These are phyloP conservation scores for Poecilia wingei DNA, from an alignment of 2,797 vertebrate genomes.

Conservation along the genomic window DNA sequence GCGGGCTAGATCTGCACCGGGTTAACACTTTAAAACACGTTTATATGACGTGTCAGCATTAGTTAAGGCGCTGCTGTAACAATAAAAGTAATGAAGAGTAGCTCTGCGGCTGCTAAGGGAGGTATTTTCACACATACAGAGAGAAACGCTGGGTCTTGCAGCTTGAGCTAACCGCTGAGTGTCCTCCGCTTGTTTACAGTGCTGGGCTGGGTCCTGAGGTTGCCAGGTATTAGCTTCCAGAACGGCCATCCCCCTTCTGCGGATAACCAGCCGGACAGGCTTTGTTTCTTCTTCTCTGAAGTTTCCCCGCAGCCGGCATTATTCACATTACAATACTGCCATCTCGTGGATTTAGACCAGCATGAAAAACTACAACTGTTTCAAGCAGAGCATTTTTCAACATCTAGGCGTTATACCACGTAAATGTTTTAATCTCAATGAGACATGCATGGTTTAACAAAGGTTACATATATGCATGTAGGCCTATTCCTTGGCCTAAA, in stretches of 20 bases:
- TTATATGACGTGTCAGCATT: neutral
- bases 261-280: neutral
- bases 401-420: neutral
- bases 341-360: neutral
- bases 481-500: neutral
- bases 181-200: conserved; percentile 51
- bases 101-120: neutral
- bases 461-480: too few relatives aligned
- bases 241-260: conserved; percentile 23
- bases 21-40: conserved; percentile 28
- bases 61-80: rapidly evolving
- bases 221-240: conserved; percentile 53
- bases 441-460: neutral
- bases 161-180: conserved; percentile 25
- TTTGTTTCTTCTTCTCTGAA: conserved; percentile 2
- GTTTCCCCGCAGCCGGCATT: neutral
- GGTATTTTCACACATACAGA: conserved; percentile 32
- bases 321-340: conserved; percentile 1
- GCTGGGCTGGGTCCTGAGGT: conserved; percentile 26
- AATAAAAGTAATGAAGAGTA: neutral
- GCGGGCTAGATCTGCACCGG: conserved; percentile 30
- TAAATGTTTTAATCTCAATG: too few relatives aligned
- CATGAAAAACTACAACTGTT: neutral
- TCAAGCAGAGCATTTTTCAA: neutral
- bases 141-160: conserved; percentile 30